Percentiles rank a stretch among this genome's conserved stretches.
Conservation (phyloP, 2,888 invertebrate genomes). For the Lasioglossum pauxillum region DNA sequence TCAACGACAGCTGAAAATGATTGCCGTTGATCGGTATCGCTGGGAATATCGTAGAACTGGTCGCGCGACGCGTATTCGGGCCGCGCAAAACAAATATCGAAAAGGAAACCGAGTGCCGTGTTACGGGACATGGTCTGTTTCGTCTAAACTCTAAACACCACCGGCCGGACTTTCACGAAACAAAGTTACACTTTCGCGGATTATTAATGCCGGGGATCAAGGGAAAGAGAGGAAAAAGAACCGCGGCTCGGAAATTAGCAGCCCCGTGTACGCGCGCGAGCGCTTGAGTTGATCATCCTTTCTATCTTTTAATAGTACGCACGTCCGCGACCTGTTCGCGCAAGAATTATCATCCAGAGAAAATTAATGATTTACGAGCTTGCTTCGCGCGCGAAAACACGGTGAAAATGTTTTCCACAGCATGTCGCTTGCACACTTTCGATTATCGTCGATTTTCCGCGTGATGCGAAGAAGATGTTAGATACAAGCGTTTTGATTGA, state of each 20-base stretch:
- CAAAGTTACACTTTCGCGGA: constrained; percentile 51
- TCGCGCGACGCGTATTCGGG: constrained; percentile 43
- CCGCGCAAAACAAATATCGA: constrained; percentile 30
- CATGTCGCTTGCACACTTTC: constrained; percentile 9
- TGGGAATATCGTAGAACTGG: constrained; percentile 33
- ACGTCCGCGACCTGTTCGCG: constrained; percentile 17
- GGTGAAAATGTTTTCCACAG: constrained; percentile 8
- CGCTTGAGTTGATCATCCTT: neutral
- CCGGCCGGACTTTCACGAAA: constrained; percentile 49
- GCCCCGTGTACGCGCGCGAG: neutral
- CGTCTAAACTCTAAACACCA: constrained; percentile 19
- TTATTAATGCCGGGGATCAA: neutral
- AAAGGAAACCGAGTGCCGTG: constrained; percentile 32
- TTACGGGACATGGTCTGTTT: constrained; percentile 37
- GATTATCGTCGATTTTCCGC: neutral
- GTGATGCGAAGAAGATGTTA: neutral
- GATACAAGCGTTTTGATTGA: neutral
- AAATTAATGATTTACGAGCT: constrained; percentile 25
- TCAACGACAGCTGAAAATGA: constrained; percentile 20
- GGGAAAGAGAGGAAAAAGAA: neutral
- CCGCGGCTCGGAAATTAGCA: constrained; percentile 9
- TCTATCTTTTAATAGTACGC: neutral
- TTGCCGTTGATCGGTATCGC: neutral
- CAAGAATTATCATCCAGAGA: constrained; percentile 20
- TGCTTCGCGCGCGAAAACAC: neutral